These are phyloP conservation scores for Mastomys coucha DNA, from an alignment of 2,113 vertebrate species.

Conservation along the genomic window DNA sequence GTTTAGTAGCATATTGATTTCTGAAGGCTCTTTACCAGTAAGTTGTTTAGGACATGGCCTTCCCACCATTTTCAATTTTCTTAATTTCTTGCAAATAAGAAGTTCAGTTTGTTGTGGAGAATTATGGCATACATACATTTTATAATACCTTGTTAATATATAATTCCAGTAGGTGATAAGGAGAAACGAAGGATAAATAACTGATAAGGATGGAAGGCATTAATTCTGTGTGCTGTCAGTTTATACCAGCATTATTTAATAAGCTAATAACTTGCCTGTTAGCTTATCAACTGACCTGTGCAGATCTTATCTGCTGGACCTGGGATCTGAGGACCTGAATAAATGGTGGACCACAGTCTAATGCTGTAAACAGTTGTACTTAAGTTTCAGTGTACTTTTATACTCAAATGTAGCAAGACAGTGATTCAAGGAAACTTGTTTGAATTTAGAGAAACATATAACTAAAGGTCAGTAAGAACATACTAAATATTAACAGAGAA, in stretches of 20 bases:
- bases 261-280: background rate
- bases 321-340: background rate
- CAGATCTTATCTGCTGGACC: background rate
- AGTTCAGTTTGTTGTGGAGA: background rate
- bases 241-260: background rate
- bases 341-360: background rate
- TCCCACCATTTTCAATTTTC: background rate
- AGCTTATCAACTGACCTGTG: background rate
- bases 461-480: background rate
- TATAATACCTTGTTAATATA: background rate
- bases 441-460: background rate
- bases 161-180: background rate
- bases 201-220: background rate
- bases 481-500: background rate
- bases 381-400: too few species aligned
- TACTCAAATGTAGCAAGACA: background rate
- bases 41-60: background rate
- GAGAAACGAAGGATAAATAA: background rate
- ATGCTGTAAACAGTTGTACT: background rate
- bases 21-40: background rate
- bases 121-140: background rate
- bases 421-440: background rate
- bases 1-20: background rate
- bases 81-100: background rate
- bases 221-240: background rate